Conservation (phyloP, 2,113 vertebrate genomes). For the Ptilorrhoa leucosticta region DNA sequence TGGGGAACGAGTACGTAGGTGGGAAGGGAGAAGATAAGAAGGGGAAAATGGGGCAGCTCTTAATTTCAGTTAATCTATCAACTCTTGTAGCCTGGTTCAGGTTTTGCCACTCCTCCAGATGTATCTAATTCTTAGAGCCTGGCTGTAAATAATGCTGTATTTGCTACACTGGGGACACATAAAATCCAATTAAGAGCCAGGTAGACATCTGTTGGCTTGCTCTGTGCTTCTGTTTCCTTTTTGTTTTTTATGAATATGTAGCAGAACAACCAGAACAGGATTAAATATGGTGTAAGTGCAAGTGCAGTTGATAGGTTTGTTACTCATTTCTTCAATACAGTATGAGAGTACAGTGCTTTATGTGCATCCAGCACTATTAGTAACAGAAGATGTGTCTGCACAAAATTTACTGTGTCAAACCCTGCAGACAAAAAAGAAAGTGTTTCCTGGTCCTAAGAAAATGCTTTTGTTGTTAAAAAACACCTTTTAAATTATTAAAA, state of each 20-base stretch:
- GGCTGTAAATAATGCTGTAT: conserved; percentile 46
- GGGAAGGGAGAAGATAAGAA: not conserved
- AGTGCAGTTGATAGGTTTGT: not conserved
- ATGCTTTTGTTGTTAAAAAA: not conserved
- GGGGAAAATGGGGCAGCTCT: not conserved
- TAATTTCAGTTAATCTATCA: not conserved
- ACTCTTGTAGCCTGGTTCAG: not conserved
- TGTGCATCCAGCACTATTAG: not conserved
- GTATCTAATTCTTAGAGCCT: conserved; percentile 51
- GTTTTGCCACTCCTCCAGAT: conserved; percentile 45
- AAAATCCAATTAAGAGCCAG: conserved; percentile 51
- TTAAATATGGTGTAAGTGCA: not conserved
- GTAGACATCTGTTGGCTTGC: conserved; percentile 57
- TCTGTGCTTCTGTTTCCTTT: conserved; percentile 57
- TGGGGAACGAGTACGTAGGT: not conserved
- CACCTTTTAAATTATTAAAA: not conserved
- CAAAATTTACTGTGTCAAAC: not conserved
- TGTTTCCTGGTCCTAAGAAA: not conserved
- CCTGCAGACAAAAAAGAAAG: not conserved
- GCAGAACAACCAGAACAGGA: conserved; percentile 51
- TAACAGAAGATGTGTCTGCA: not conserved
- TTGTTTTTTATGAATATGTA: conserved; percentile 3
- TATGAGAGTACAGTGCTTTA: not conserved
- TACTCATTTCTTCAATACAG: not conserved
- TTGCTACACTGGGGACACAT: conserved; percentile 35